A percentile compares a stretch with the other conserved stretches of the same genome.
phyloP scores from a whole-genome alignment of 1,140 invertebrate species.

The Delia radicum region DNA sequence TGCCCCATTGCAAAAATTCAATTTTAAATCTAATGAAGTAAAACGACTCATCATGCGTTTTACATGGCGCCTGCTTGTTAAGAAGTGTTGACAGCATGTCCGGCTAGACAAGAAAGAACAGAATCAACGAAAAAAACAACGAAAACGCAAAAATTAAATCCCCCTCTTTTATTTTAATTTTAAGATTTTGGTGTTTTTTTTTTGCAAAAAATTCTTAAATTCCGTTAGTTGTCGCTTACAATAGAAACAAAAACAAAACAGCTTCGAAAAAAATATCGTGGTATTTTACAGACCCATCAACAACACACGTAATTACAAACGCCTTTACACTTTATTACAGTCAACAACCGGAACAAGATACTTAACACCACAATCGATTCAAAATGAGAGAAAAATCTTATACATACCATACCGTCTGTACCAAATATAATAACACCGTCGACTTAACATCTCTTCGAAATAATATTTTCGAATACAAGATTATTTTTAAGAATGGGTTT shows the following conservation, averaged over 20 bases:
- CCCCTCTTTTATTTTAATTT: not conserved
- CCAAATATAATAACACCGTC: no score
- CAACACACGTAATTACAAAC: conserved; percentile 1
- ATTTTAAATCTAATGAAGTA: not conserved
- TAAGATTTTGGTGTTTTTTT: not conserved
- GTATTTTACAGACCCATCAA: not conserved
- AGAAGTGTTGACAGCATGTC: conserved; percentile 1
- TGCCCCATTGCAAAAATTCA: no score
- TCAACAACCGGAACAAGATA: conserved; percentile 3
- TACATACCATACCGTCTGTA: no score
- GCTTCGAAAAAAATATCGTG: not conserved
- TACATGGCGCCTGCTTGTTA: not conserved
- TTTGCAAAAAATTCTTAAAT: not conserved
- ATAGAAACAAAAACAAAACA: not conserved
- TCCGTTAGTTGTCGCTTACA: not conserved
- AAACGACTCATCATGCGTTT: not conserved
- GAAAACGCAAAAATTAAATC: not conserved
- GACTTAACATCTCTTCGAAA: no score
- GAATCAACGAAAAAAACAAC: not conserved
- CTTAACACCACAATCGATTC: conserved; percentile 1
- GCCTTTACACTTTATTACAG: conserved; percentile 1
- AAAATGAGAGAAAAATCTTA: not conserved
- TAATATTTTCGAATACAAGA: no score
- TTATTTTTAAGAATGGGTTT: no score
- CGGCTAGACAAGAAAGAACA: not conserved